phyloP scores from a whole-genome alignment of 1,140 invertebrate species.

The Zaprionus vittiger region DNA sequence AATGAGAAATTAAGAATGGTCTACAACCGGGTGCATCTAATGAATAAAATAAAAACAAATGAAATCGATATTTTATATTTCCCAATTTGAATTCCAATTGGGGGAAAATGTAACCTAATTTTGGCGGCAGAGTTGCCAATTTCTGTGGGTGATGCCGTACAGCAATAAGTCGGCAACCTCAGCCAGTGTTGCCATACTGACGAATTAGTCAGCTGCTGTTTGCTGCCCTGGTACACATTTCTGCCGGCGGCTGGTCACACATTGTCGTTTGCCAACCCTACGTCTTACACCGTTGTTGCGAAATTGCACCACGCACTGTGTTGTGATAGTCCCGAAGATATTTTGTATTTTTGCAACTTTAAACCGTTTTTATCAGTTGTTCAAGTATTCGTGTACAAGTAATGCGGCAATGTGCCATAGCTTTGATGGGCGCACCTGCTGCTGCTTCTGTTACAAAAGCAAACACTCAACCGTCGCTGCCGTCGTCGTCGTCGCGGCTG shows the following conservation, averaged over 20 bases:
- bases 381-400: slow-evolving; percentile 37
- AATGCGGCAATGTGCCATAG: slow-evolving; percentile 70
- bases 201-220: neutral
- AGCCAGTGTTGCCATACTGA: neutral
- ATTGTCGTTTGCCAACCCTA: slow-evolving; percentile 26
- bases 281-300: slow-evolving; percentile 34
- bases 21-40: slow-evolving; percentile 38
- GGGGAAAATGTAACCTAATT: neutral
- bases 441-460: slow-evolving; percentile 56
- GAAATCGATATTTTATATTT: slow-evolving; percentile 5
- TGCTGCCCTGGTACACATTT: neutral
- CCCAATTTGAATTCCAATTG: neutral
- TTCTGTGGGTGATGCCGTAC: neutral
- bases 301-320: slow-evolving; percentile 49
- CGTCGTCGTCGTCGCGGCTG: slow-evolving; percentile 37
- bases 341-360: slow-evolving; percentile 21
- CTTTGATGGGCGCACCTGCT: slow-evolving; percentile 66
- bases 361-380: slow-evolving; percentile 9
- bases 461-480: slow-evolving; percentile 43
- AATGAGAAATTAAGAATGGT: slow-evolving; percentile 34
- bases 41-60: slow-evolving; percentile 44
- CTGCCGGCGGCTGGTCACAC: slow-evolving; percentile 19
- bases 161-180: neutral
- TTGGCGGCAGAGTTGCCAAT: too few species aligned
- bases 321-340: slow-evolving; percentile 41